Conservation (phyloP, 2,888 invertebrate species). For the Dynastes tityus region DNA sequence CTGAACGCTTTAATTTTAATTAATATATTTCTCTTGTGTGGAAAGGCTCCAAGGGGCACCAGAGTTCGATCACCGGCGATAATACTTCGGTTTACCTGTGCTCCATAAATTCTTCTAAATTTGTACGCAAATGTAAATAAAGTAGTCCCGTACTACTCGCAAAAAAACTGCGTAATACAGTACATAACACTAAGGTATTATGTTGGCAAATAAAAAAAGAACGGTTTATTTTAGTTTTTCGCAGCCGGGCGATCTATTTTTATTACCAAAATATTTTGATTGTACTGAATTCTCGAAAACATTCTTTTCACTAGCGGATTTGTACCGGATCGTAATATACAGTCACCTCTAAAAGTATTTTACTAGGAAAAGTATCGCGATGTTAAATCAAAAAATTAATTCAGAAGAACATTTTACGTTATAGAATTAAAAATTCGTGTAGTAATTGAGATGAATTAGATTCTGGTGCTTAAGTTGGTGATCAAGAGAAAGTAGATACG, state of each 20-base stretch:
- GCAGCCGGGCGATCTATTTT: conserved; percentile 7
- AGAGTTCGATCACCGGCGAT: too few species aligned
- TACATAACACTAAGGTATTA: background rate
- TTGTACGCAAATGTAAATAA: background rate
- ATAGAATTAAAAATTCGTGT: too few species aligned
- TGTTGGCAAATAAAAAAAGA: conserved; percentile 20
- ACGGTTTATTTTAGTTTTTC: conserved; percentile 9
- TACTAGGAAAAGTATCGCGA: background rate
- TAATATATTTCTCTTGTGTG: too few species aligned
- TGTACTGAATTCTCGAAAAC: conserved; percentile 2
- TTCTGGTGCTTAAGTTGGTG: too few species aligned
- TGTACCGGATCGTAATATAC: background rate
- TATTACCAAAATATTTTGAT: conserved; percentile 29
- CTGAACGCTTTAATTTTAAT: too few species aligned
- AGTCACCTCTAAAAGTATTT: background rate
- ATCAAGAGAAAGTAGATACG: too few species aligned
- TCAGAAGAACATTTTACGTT: too few species aligned
- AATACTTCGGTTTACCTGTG: background rate
- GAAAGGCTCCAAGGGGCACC: too few species aligned
- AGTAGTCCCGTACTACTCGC: background rate
- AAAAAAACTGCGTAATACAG: conserved; percentile 15
- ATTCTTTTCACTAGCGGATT: background rate
- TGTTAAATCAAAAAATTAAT: too few species aligned
- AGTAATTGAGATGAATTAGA: too few species aligned
- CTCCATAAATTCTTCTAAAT: background rate